Evolutionary conservation across 2,888 invertebrate genomes (phyloP).

Genomic region (Ametastegia equiseti): DNA sequence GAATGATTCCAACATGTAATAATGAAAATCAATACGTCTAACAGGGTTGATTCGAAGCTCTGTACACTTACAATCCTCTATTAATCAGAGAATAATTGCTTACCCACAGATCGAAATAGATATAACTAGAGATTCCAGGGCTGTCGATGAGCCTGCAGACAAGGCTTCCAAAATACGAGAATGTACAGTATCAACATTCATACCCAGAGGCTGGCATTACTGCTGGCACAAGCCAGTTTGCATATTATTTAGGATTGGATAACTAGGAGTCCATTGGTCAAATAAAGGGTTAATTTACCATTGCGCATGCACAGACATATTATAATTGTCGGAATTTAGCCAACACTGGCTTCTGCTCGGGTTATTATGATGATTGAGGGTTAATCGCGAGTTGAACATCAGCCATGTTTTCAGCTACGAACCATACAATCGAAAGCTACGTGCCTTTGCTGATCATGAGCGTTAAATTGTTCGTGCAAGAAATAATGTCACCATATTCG

Average conservation of each 20-base stretch:
- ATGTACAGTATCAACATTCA: background rate
- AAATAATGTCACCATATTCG: too few relatives aligned
- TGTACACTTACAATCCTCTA: background rate
- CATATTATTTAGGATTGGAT: background rate
- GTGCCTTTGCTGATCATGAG: background rate
- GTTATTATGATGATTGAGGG: background rate
- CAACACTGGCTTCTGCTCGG: background rate
- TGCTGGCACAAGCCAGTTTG: too few relatives aligned
- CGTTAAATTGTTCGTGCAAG: too few relatives aligned
- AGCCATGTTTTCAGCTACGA: background rate
- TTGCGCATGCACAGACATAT: background rate
- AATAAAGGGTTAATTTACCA: background rate
- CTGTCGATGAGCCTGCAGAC: background rate
- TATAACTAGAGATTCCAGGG: background rate
- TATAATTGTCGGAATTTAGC: background rate
- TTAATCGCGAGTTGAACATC: background rate
- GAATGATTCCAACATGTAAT: background rate
- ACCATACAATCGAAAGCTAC: background rate
- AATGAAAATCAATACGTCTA: background rate
- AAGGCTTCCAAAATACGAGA: background rate
- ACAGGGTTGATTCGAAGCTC: background rate
- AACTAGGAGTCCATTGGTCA: background rate
- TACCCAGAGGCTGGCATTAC: too few relatives aligned
- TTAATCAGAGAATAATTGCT: constrained; percentile 9
- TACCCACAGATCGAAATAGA: background rate